phyloP scores from a whole-genome alignment of 2,888 invertebrate species.

The Leucophora obtusa region DNA sequence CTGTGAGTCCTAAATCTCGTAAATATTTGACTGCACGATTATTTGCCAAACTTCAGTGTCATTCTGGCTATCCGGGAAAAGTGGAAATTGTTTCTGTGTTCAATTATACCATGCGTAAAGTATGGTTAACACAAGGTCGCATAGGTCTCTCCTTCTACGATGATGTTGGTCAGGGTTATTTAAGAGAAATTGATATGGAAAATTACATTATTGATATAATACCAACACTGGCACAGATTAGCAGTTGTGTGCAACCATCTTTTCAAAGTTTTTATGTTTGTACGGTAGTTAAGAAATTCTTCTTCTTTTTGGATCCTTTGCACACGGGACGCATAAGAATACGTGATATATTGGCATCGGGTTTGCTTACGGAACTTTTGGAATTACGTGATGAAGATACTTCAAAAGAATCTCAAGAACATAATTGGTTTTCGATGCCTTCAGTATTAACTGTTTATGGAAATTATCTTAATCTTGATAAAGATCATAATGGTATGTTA shows the following conservation, averaged over 20 bases:
- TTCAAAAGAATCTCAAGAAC: conserved; percentile 90
- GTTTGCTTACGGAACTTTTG: conserved; percentile 92
- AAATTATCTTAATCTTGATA: conserved; percentile 94
- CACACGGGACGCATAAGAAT: conserved; percentile 93
- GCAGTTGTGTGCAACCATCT: conserved; percentile 93
- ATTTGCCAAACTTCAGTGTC: conserved; percentile 92
- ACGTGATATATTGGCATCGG: conserved; percentile 89
- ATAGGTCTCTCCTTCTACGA: conserved; percentile 96
- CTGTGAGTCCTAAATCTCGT: conserved; percentile 87
- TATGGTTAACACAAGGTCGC: conserved; percentile 96
- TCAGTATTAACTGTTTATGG: conserved; percentile 94
- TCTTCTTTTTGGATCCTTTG: conserved; percentile 96
- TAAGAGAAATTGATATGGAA: conserved; percentile 93
- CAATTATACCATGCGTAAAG: conserved; percentile 96
- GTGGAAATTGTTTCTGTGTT: conserved; percentile 94
- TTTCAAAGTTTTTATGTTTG: conserved; percentile 98
- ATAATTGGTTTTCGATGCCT: conserved; percentile 94
- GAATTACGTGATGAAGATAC: conserved; percentile 91
- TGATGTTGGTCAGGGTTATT: conserved; percentile 93
- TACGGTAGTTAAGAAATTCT: conserved; percentile 96
- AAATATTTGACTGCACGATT: conserved; percentile 91
- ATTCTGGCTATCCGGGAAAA: conserved; percentile 87
- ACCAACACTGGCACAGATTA: conserved; percentile 93
- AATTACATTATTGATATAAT: conserved; percentile 96
- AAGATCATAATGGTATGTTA: conserved; percentile 97